A percentile compares a stretch with the other conserved stretches of the same genome.
Conservation (phyloP, 2,797 vertebrate genomes). For the Lithobates sylvaticus region DNA sequence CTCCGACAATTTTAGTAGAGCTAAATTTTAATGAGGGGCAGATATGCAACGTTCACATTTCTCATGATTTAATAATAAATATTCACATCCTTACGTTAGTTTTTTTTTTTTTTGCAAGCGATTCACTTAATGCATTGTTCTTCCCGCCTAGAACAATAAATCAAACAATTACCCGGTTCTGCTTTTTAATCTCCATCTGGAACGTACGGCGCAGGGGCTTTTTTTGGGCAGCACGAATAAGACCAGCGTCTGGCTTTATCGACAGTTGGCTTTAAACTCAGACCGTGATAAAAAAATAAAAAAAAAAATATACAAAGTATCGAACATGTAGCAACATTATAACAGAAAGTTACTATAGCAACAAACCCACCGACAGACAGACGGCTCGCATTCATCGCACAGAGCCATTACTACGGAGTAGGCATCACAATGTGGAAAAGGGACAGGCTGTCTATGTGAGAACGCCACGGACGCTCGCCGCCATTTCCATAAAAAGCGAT, state of each 20-base stretch:
- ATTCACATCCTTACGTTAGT: no score
- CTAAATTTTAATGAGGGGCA: no score
- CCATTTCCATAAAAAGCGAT: slow-evolving; percentile 49
- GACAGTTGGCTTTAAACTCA: neutral
- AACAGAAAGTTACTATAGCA: slow-evolving; percentile 18
- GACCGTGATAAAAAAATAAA: neutral
- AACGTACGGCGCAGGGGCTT: neutral
- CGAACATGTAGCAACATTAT: neutral
- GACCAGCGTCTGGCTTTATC: neutral
- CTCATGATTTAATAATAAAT: no score
- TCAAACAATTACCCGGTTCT: neutral
- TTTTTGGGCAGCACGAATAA: neutral
- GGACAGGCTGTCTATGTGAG: slow-evolving; percentile 22
- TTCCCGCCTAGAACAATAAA: neutral
- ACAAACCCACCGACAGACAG: neutral
- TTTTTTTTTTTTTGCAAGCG: no score
- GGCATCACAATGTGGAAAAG: neutral
- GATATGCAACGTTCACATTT: no score
- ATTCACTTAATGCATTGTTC: neutral
- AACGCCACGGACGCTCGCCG: slow-evolving; percentile 12
- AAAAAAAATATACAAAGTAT: neutral
- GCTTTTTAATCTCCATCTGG: neutral
- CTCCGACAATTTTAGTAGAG: no score
- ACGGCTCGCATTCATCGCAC: neutral
- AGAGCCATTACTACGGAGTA: neutral